Base-by-base conservation (phyloP, 1,140 invertebrate genomes). In the Drosophila aff. region DNA sequence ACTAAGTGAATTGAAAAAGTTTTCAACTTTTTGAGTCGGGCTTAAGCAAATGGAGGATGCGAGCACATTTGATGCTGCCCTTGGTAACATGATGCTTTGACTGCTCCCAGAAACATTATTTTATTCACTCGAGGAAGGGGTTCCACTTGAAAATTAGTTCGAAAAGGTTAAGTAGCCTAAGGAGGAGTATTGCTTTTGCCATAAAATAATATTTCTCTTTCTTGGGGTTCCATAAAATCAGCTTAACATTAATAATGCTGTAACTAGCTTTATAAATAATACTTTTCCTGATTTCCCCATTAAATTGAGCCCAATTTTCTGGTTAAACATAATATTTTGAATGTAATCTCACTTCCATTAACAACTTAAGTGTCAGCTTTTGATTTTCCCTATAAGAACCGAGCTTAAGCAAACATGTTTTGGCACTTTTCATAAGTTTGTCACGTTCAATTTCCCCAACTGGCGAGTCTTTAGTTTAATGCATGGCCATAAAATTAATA, bases 401-500 rank as follows among this genome's bases (percentile, higher is more conserved):
- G 3, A 31, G 36, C 52, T 72, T 72, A 72, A 31, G 64, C 38
- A 18, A 43, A 77, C 57, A 77, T 69, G 50, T 61, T 69, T 77
- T 44, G 68, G 64, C 44, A 55, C 64, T 58, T 58, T 69, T 46
- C 31, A 52, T 78, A 78, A 78, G 44, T 69, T 78, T 57, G 64
- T 50, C 75, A 78, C 75, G 75, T 78, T 50, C 43, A 47, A 41
- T 18, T 53, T 15, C 36, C 21, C 41, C 8, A 49, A n/a, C 15
- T 41, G 21, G 11, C 8, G 15, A 46, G 75, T 66, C 65, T 63
- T 76, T 76, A 64, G 71, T 82, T 82, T 83, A 89, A 81, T 80
- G 53, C 40, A 43, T 38, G 46, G 59, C 43, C 76, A 80, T 87
- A 71, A 83, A 76, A 61, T 67, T 68, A 52, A 74, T 73, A 58